Base-by-base conservation (phyloP, 2,113 vertebrate species). In the Corydoras sp. region DNA sequence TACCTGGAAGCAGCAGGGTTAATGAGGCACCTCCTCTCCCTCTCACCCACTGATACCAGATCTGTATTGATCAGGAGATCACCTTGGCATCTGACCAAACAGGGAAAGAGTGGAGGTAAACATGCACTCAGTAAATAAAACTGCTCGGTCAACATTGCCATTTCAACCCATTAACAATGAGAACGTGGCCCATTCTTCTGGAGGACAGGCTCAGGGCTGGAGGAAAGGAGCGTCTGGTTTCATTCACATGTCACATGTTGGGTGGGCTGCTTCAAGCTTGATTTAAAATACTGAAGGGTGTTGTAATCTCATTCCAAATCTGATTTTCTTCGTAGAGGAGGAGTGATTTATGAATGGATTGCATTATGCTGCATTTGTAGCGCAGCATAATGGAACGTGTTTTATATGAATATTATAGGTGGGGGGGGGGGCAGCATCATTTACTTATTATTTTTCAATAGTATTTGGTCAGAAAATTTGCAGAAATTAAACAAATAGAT, bases 61-160 rank as follows among this genome's bases (percentile, higher is more conserved):
- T 81, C 69, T 48, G 75, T 88, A 90, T 90, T 88, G 88, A 90
- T 89, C 76, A 55, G 69, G 59, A 79, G 84, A 84, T 89, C 82
- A 83, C 84, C 85, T 86, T 89, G 86, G 87, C 85, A 86, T 88
- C 73, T 80, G 81, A 86, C 83, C 77, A 81, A 77, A 81, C 84
- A 85, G 86, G 85, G 84, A 79, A 80, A 61, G 61, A 72, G 81
- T 79, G 48, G 58, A 81, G 79, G 85, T 86, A 88, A 89, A 89
- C 82, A 88, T 78, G 78, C 83, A 74, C 81, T 82, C 76, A 81
- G 84, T 85, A 88, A 86, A 88, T 86, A 85, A 88, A 88, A 88
- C 85, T 83, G 80, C 82, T 86, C 72, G 76, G 88, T 89, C 87
- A 91, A 89, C 88, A 84, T 59, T 56, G 71, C 80, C 79, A 83